Conservation (phyloP, 1,140 invertebrate genomes). For the Bombus terrestris region DNA sequence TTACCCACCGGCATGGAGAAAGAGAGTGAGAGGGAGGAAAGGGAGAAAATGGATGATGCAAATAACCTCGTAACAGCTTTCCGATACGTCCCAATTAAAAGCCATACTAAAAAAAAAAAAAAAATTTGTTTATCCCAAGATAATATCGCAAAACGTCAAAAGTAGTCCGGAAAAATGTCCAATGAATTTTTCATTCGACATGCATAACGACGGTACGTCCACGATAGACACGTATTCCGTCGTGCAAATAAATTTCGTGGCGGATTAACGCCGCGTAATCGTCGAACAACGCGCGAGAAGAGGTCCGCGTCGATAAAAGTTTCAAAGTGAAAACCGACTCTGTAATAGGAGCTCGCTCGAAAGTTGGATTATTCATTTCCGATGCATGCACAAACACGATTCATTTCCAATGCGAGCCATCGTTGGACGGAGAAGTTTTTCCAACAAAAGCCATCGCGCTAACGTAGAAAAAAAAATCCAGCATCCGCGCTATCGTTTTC, state of each 20-base stretch:
- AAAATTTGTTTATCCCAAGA: neutral
- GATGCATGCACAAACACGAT: slow-evolving; percentile 34
- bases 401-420: slow-evolving; percentile 22
- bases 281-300: neutral
- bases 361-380: slow-evolving; percentile 46
- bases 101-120: neutral
- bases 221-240: neutral
- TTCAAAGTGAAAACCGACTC: slow-evolving; percentile 19
- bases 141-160: neutral
- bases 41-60: too few relatives aligned
- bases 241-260: neutral
- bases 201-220: neutral
- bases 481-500: neutral
- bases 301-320: neutral
- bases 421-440: slow-evolving; percentile 26
- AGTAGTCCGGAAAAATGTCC: neutral
- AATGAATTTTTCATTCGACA: neutral
- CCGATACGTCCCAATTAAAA: neutral
- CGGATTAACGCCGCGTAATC: slow-evolving; percentile 19
- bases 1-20: too few relatives aligned
- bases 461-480: neutral
- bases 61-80: neutral
- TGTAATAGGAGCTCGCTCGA: neutral
- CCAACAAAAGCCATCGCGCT: slow-evolving; percentile 37
- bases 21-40: too few relatives aligned